Conservation (phyloP, 2,113 vertebrate genomes). For the Microcebus jonahi region DNA sequence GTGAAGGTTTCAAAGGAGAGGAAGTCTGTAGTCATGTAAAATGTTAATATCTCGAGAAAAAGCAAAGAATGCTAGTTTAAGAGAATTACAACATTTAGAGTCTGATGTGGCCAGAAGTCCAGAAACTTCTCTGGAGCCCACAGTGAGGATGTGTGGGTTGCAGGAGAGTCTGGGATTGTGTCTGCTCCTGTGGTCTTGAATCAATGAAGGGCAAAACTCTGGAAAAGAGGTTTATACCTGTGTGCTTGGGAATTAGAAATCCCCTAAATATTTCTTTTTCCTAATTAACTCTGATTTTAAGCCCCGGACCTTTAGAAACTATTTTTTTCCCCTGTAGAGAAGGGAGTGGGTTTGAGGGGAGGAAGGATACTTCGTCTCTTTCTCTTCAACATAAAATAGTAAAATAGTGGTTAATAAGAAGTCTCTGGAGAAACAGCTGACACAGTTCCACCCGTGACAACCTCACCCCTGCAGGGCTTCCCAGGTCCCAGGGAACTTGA, state of each 20-base stretch:
- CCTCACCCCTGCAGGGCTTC: not conserved
- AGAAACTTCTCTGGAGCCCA: not conserved
- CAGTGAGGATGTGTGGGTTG: fast-evolving
- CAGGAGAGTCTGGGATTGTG: too few relatives aligned
- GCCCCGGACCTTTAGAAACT: not conserved
- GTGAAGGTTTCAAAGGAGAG: not conserved
- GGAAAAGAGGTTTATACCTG: not conserved
- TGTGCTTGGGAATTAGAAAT: not conserved
- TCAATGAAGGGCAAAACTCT: not conserved
- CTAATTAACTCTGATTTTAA: not conserved
- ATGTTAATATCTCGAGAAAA: not conserved
- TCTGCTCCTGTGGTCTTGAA: not conserved
- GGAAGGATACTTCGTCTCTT: not conserved
- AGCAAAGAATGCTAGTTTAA: not conserved
- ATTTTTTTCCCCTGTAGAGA: not conserved
- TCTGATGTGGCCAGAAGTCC: not conserved
- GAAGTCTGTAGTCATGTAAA: not conserved
- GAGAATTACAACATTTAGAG: not conserved
- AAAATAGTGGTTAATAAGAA: not conserved
- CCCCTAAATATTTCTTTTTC: not conserved
- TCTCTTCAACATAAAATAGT: not conserved
- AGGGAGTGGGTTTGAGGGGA: not conserved
- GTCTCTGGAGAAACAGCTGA: not conserved
- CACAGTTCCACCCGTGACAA: not conserved
- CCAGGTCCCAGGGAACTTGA: not conserved